Evolutionary conservation across 2,113 vertebrate genomes (phyloP), one percentile per base, ranked within the genome.

Genomic region (Pristiophorus japonicus): DNA sequence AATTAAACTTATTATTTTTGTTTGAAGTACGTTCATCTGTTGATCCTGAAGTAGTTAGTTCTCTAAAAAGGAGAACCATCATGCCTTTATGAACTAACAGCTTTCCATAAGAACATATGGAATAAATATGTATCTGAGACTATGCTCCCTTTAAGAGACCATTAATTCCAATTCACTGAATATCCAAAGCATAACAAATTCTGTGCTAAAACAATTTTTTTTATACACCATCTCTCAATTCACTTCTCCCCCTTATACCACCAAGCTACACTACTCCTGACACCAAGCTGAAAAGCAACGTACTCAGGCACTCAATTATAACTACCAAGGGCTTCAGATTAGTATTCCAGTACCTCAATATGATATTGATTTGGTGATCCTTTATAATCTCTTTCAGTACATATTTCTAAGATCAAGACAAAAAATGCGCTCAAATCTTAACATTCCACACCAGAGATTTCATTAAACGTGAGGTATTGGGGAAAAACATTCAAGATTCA

Each of bases 1-100:
- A 92, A 92, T 92, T 92, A 92, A 92, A 92, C 47, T 62, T 92
- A 63, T 92, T 92, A 92, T 59, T 92, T 92, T 92, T 38, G 88
- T 92, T 62, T 92, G 88, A 92, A 92, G 59, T 63, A 92, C 5
- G 59, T 92, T 63, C 88, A 92, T 92, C 34, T 62, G 88, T 63
- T 92, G 88, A 92, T 92, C 59, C 34, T 92, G 59, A 20, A 63
- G 14, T 63, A 91, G 55, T 92, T 63, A 63, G 88, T 63, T 20
- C 42, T 81, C 34, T 92, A 63, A 92, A 92, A 92, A 63, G 7
- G 16, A 63, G 34, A 62, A 92, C 6, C n/a, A 38, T 20, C 4
- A 0, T 91, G 59, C 88, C 16, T 92, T 63, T 92, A 42, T 92
- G n/a, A 65, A n/a, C 88, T 63, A 59, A 59, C 59, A 92, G 88